Percentiles rank a stretch among this genome's conserved stretches.
phyloP scores from a whole-genome alignment of 2,888 invertebrate species.

The Drosophila anomelani region DNA sequence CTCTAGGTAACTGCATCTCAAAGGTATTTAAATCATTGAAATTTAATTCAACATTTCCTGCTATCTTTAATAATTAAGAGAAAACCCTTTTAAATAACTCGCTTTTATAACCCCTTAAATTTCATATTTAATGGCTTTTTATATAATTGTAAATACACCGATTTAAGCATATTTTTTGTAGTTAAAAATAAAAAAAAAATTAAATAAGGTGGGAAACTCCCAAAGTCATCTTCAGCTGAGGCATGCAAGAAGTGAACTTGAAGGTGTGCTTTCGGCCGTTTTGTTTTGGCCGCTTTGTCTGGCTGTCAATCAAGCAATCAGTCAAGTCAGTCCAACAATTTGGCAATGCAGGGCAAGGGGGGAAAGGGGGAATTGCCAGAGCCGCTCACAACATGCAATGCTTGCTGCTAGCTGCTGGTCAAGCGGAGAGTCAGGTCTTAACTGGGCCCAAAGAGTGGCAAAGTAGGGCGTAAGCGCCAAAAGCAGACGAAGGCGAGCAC shows the following conservation, averaged over 20 bases:
- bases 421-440: constrained; percentile 21
- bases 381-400: constrained; percentile 44
- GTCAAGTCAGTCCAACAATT: constrained; percentile 30
- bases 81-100: too few relatives aligned
- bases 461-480: constrained; percentile 65
- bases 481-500: constrained; percentile 43
- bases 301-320: constrained; percentile 41
- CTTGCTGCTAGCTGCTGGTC: constrained; percentile 36
- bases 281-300: constrained; percentile 33
- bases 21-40: neutral
- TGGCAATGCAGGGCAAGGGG: constrained; percentile 35
- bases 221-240: constrained; percentile 26
- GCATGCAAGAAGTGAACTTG: constrained; percentile 30
- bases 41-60: neutral
- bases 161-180: constrained; percentile 11
- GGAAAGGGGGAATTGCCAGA: constrained; percentile 29
- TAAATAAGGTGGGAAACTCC: constrained; percentile 9
- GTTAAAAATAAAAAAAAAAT: neutral
- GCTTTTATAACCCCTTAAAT: neutral
- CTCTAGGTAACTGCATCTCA: neutral
- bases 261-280: constrained; percentile 30
- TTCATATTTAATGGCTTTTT: neutral
- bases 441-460: constrained; percentile 25
- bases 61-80: neutral
- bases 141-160: constrained; percentile 1